Percentiles rank a stretch among this genome's conserved stretches.
Conservation (phyloP, 2,113 vertebrate genomes). For the Pipra filicauda region DNA sequence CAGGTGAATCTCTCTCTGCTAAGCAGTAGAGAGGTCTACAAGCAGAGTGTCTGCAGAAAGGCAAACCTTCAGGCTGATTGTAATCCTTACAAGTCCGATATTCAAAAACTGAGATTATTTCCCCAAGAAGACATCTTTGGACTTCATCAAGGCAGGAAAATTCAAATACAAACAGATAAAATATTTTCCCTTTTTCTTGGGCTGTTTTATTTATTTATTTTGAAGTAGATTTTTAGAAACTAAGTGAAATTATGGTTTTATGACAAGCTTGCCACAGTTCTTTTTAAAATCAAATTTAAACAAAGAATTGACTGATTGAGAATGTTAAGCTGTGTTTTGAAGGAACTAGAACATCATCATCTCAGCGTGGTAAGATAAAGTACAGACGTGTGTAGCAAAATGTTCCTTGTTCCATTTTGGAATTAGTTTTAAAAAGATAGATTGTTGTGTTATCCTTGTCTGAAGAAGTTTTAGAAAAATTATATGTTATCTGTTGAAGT, state of each 20-base stretch:
- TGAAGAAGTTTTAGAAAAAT: background rate
- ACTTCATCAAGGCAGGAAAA: background rate
- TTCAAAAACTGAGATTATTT: background rate
- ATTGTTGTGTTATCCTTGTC: background rate
- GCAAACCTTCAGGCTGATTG: background rate
- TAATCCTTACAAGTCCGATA: background rate
- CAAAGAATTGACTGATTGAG: background rate
- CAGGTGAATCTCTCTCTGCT: background rate
- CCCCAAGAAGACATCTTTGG: background rate
- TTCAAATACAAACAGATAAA: background rate
- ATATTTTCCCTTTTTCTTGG: background rate
- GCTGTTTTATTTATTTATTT: background rate
- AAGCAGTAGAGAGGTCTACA: background rate
- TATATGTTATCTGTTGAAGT: background rate
- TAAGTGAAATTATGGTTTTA: background rate
- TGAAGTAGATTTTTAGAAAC: background rate
- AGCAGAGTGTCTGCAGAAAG: background rate
- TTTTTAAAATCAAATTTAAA: slow-evolving; percentile 1
- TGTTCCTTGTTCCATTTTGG: background rate
- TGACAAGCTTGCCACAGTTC: background rate
- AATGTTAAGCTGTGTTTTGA: background rate
- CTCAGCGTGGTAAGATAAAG: background rate
- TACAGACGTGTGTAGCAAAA: background rate
- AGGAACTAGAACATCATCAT: background rate
- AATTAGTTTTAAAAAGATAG: background rate